Evolutionary conservation across 2,888 invertebrate species (phyloP).

Genomic region (Drosophila cyrtoloma): DNA sequence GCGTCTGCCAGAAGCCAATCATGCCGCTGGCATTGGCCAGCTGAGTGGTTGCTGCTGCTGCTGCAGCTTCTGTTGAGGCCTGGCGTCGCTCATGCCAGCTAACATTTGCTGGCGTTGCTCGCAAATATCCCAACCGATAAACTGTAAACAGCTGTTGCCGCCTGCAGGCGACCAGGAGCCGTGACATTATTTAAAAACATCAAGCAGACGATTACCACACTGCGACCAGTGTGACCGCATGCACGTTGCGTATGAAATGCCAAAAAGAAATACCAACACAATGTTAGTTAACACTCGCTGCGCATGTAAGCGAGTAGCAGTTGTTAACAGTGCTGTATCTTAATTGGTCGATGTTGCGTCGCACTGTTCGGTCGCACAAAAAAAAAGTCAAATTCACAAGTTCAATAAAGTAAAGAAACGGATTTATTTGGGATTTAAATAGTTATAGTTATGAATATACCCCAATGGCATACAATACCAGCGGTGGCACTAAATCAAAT

Average conservation of each 20-base stretch:
- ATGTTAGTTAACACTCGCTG: conserved; percentile 15
- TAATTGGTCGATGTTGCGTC: conserved; percentile 65
- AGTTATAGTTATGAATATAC: conserved; percentile 73
- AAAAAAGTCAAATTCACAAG: conserved; percentile 45
- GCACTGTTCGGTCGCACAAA: conserved; percentile 59
- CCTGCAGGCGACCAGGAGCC: conserved; percentile 27
- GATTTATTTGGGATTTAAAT: conserved; percentile 54
- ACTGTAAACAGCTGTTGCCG: conserved; percentile 21
- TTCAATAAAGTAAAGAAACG: conserved; percentile 50
- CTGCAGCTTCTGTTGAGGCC: conserved; percentile 62
- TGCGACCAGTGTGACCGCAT: conserved; percentile 22
- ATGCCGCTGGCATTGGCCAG: conserved; percentile 52
- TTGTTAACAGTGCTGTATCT: conserved; percentile 46
- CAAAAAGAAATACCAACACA: conserved; percentile 19
- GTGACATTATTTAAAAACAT: conserved; percentile 52
- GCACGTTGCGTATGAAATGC: neutral
- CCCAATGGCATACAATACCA: conserved; percentile 84
- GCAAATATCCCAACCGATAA: conserved; percentile 23
- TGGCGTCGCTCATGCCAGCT: conserved; percentile 42
- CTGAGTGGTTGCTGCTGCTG: conserved; percentile 38
- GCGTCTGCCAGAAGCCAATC: conserved; percentile 85
- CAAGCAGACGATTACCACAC: conserved; percentile 38
- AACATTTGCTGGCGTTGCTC: neutral
- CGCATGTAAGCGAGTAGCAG: conserved; percentile 4
- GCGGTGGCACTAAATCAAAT: conserved; percentile 86